Base-by-base conservation (phyloP, 2,888 invertebrate species). In the Bruchidius siliquastri region DNA sequence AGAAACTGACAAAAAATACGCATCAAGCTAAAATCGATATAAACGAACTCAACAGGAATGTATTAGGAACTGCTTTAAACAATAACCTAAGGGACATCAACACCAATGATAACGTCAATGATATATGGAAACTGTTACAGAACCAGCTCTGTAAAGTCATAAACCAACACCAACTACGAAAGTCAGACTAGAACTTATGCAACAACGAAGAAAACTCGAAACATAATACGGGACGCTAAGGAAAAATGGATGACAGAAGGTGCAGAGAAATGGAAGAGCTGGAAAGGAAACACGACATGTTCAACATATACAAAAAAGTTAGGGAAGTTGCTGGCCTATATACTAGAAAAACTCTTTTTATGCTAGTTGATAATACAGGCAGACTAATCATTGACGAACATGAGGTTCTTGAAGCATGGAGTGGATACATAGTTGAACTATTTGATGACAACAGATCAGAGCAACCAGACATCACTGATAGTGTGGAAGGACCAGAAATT, bases 241-340 rank as follows among this genome's bases (percentile, higher is more conserved):
- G 74, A 74, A 30, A 72, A 71, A 67, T 72, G 71, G 70, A 72
- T 74, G 72, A 32, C 49, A 66, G 73, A 71, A 74, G 69, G 68
- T 73, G 67, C 32, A 18, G 1, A 22, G 69, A 32, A 71, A 74
- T 74, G 74, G 73, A 74, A 69, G 74, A 74, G 22, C 68, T 72
- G 13, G 22, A 72, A 72, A 69, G 72, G 71, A 71, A 72, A 26
- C 71, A 69, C 68, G 68, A 71, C 70, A 69, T 67, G 70, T 68
- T 69, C 67, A 74, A 71, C 30, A 69, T 74, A 49, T 49, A 68
- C 22, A 71, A 20, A 20, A 71, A 68, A 68, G 68, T 69, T 22
- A n/a, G 66, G 26, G 71, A 71, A 0, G 74, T 21, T 68, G 68
- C 67, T 67, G 71, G 71, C 21, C 66, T 71, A 22, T 66, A 71